Conservation (phyloP, 2,113 vertebrate genomes). For the Pantherophis guttatus region DNA sequence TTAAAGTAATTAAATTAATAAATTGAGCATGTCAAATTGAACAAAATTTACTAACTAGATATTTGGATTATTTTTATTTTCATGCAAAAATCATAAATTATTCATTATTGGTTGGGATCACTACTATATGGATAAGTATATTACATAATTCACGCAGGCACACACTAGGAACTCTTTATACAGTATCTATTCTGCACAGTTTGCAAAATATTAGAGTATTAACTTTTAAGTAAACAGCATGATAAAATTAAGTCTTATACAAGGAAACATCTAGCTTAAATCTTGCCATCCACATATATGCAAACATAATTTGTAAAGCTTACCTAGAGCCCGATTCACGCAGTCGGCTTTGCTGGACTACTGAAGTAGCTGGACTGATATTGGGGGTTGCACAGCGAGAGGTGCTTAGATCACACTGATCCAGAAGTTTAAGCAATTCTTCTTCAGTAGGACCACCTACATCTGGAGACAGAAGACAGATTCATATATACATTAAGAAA, state of each 20-base stretch:
- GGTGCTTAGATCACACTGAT: constrained; percentile 94
- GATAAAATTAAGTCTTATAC: background rate
- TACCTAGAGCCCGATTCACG: constrained; percentile 92
- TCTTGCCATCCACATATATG: background rate
- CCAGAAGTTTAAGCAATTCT: constrained; percentile 90
- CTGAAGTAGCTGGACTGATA: constrained; percentile 93
- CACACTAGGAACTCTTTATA: background rate
- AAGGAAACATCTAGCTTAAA: background rate
- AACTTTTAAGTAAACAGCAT: background rate
- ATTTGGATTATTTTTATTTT: background rate
- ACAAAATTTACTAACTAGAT: background rate
- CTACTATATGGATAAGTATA: background rate
- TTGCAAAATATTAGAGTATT: background rate
- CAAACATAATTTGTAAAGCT: background rate
- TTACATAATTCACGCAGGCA: background rate
- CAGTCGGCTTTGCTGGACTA: constrained; percentile 88
- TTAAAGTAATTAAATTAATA: background rate
- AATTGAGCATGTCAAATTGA: background rate
- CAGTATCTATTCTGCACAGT: background rate
- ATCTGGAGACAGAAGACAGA: constrained; percentile 67
- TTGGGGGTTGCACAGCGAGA: constrained; percentile 96
- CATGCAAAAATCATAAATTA: background rate
- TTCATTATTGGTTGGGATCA: background rate
- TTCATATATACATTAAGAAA: background rate
- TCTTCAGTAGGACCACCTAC: constrained; percentile 92